These are phyloP conservation scores for Copsychus sechellarum DNA, from an alignment of 2,113 vertebrate genomes.

Conservation along the genomic window DNA sequence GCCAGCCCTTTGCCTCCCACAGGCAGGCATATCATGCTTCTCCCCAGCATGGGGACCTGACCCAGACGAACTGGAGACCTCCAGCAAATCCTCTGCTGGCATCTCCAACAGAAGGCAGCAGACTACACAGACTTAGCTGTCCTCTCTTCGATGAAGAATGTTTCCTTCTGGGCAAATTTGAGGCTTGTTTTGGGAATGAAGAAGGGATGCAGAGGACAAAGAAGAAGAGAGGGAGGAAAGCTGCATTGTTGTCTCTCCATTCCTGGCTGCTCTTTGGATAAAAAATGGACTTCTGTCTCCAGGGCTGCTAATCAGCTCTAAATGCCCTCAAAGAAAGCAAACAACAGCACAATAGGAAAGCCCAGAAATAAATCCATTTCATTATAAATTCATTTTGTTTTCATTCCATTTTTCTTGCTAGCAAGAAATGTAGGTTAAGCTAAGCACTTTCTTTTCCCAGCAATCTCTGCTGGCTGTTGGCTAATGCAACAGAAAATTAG, in stretches of 20 bases:
- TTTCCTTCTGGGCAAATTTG: neutral
- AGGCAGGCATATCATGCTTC: rapidly evolving
- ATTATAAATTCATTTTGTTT: conserved; percentile 68
- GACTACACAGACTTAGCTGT: neutral
- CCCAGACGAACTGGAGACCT: neutral
- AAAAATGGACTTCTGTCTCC: conserved; percentile 55
- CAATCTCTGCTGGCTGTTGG: neutral
- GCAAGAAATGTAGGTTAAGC: conserved; percentile 50
- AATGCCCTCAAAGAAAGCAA: conserved; percentile 43
- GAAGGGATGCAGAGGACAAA: neutral
- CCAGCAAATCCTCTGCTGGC: neutral
- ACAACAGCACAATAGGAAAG: conserved; percentile 46
- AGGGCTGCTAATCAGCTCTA: conserved; percentile 26
- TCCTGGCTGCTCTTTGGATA: conserved; percentile 9
- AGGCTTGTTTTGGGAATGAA: neutral
- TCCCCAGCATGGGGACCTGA: neutral
- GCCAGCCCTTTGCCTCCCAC: neutral
- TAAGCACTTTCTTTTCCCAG: conserved; percentile 45
- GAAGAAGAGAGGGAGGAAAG: neutral
- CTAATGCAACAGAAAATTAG: conserved; percentile 39
- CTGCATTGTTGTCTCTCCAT: neutral
- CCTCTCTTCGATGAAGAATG: neutral
- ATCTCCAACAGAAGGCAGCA: neutral
- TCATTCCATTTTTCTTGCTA: conserved; percentile 40
- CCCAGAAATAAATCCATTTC: conserved; percentile 54